Base-by-base conservation (phyloP, 2,888 invertebrate species). In the Macroteleia sp. region DNA sequence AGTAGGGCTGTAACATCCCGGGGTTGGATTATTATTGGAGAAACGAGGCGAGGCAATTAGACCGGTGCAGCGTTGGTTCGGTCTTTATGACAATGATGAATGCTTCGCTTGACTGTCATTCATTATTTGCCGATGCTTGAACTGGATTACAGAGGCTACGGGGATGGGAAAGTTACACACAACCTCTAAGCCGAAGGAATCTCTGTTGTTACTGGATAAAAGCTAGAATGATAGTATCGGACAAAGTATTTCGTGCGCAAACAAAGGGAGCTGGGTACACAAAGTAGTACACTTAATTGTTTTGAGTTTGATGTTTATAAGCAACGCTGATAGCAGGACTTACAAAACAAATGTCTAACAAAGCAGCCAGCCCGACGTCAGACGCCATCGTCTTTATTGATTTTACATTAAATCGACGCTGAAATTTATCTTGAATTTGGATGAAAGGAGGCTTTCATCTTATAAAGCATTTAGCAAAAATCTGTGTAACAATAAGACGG, bases 21-120 rank as follows among this genome's bases (percentile, higher is more conserved):
- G 50, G 69, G 50, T 48, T 4, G 50, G 48, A 42, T 56, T 73
- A 62, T 62, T 50, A 73, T 73, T 62, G 56, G 67, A 22, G 22
- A 32, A 56, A 54, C 44, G 52, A 61, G 61, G 32, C 61, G 41
- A 36, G 52, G 62, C 69, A 64, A 67, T 73, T 59, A 64, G 39
- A 52, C 16, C 48, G 57, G 32, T 14, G 42, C 28, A 17, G 50
- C n/a, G n/a, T n/a, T 28, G 16, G 25, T 20, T 56, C 1, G 36
- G 44, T 57, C 41, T 48, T 57, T 50, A 57, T 54, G 77, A 69
- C 77, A 78, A 74, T 69, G 77, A 78, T 41, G 42, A 52, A 73
- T 69, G 41, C 10, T 19, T 5, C 9, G 10, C 19, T 48, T 12
- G 56, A 12, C 42, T 25, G 20, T 69, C 34, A 50, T 50, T 57